Percentiles rank a stretch among this genome's conserved stretches.
Conservation (phyloP, 1,140 invertebrate species). For the Nasonia giraulti region DNA sequence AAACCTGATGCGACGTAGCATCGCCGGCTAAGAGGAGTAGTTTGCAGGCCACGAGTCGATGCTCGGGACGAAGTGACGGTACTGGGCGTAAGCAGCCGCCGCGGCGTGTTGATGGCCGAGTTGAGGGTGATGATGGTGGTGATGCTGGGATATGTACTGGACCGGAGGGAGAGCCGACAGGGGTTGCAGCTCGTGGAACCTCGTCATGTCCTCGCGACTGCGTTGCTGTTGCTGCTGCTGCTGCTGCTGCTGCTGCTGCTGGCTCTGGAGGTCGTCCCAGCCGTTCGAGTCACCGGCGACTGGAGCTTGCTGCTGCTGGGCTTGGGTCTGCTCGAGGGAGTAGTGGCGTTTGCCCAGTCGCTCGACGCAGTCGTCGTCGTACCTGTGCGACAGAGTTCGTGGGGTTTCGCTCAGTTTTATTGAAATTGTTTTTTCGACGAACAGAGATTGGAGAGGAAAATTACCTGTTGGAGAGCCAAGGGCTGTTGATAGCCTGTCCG, state of each 20-base stretch:
- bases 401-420: not conserved
- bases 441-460: not conserved
- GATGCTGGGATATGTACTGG: constrained; percentile 65
- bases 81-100: constrained; percentile 57
- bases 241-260: constrained; percentile 39
- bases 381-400: constrained; percentile 56
- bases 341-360: constrained; percentile 70
- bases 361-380: constrained; percentile 69
- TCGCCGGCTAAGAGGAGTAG: constrained; percentile 51
- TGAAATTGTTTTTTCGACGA: not conserved
- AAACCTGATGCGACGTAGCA: not conserved
- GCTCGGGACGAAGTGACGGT: constrained; percentile 64
- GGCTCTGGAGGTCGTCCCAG: constrained; percentile 37
- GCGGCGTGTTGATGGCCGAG: constrained; percentile 55
- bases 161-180: constrained; percentile 62
- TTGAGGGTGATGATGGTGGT: constrained; percentile 59
- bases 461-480: constrained; percentile 37
- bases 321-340: constrained; percentile 23
- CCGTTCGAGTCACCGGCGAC: not conserved
- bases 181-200: constrained; percentile 75
- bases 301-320: not conserved
- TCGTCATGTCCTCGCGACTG: constrained; percentile 68
- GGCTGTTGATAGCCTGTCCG: not conserved
- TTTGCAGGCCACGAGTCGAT: constrained; percentile 66
- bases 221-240: constrained; percentile 45